phyloP scores from a whole-genome alignment of 2,888 invertebrate species.

The Hydrotaea cyrtoneurina region DNA sequence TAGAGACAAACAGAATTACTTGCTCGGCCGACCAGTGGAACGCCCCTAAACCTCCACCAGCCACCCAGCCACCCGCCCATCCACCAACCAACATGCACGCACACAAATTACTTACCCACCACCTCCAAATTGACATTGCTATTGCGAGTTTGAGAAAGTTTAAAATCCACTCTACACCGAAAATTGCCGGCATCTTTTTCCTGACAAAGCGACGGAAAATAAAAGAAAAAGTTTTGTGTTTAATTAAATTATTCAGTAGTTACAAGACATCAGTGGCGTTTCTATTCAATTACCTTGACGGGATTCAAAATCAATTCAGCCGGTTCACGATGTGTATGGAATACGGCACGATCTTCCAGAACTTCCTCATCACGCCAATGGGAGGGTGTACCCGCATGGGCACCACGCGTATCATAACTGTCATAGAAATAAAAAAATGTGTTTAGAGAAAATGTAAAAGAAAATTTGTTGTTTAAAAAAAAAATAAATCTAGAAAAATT shows the following conservation, averaged over 20 bases:
- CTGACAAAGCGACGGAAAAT: slow-evolving; percentile 69
- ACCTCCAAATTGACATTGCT: slow-evolving; percentile 89
- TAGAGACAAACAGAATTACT: neutral
- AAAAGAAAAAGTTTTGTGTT: neutral
- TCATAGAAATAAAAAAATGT: too few species aligned
- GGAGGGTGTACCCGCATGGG: slow-evolving; percentile 83
- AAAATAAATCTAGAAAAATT: neutral
- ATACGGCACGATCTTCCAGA: slow-evolving; percentile 84
- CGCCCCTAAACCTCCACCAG: neutral
- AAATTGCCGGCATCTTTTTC: slow-evolving; percentile 88
- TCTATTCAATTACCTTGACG: slow-evolving; percentile 80
- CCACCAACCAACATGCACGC: neutral
- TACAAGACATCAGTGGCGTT: neutral
- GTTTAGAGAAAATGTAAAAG: slow-evolving; percentile 54
- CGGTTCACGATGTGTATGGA: slow-evolving; percentile 83
- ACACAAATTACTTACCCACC: slow-evolving; percentile 84
- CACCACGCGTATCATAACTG: slow-evolving; percentile 85
- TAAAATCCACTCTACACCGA: slow-evolving; percentile 90
- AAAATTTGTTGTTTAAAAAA: slow-evolving; percentile 8
- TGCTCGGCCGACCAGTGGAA: neutral
- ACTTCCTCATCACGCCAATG: slow-evolving; percentile 85
- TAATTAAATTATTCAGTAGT: slow-evolving; percentile 50
- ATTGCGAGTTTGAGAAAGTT: slow-evolving; percentile 88
- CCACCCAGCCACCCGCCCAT: neutral
- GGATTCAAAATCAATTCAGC: slow-evolving; percentile 84